Conservation (phyloP, 2,113 vertebrate species). For the Xiphophorus couchianus region DNA sequence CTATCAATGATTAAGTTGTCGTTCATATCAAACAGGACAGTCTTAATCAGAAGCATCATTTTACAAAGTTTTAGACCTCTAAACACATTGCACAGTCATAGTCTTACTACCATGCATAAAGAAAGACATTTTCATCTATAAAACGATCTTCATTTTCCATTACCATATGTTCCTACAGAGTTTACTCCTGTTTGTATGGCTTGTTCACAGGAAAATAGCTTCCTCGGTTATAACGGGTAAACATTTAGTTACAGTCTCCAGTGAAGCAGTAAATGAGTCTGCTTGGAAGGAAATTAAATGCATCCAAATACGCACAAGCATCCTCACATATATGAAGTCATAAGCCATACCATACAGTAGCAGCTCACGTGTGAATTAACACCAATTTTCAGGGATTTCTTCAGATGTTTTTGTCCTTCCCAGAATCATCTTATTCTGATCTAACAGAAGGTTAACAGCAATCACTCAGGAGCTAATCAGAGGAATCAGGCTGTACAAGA, state of each 20-base stretch:
- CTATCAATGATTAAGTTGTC: too few relatives aligned
- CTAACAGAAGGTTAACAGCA: slow-evolving; percentile 35
- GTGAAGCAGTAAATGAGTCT: slow-evolving; percentile 18
- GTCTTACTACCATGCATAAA: too few relatives aligned
- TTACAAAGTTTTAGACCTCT: too few relatives aligned
- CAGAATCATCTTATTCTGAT: slow-evolving; percentile 30
- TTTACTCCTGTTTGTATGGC: slow-evolving; percentile 23
- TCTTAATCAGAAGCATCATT: too few relatives aligned
- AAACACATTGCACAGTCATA: too few relatives aligned
- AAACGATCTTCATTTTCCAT: slow-evolving; percentile 8
- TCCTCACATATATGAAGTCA: slow-evolving; percentile 7
- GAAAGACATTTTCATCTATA: too few relatives aligned
- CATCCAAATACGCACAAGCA: slow-evolving; percentile 30
- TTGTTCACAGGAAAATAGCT: slow-evolving; percentile 34
- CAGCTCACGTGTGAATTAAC: slow-evolving; percentile 22
- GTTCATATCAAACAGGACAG: too few relatives aligned
- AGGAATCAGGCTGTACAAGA: slow-evolving; percentile 33
- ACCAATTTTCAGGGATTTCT: slow-evolving; percentile 36
- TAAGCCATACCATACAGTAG: neutral
- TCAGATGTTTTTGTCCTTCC: slow-evolving; percentile 53
- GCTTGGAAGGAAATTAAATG: slow-evolving; percentile 19
- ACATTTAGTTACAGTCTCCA: slow-evolving; percentile 28
- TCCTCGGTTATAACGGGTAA: slow-evolving; percentile 19
- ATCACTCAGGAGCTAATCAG: slow-evolving; percentile 67
- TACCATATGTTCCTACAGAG: neutral